Evolutionary conservation across 2,888 invertebrate species (phyloP).

Genomic region (Aleiodes testaceus): DNA sequence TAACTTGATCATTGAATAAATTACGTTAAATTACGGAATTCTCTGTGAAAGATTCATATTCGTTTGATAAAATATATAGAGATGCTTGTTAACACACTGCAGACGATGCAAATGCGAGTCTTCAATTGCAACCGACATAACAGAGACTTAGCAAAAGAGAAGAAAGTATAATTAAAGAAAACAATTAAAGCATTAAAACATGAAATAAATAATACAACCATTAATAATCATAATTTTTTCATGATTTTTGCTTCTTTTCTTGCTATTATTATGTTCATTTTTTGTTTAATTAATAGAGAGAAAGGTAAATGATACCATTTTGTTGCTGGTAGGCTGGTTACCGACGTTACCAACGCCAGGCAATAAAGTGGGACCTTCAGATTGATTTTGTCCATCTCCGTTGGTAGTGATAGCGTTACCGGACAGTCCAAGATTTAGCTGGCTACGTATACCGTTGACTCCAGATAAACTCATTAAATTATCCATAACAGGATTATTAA

Average conservation of each 20-base stretch:
- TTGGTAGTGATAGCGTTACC: slow-evolving; percentile 64
- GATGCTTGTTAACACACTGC: slow-evolving; percentile 27
- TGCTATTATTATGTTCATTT: neutral
- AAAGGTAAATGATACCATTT: slow-evolving; percentile 65
- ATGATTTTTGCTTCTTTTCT: neutral
- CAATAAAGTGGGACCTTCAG: slow-evolving; percentile 58
- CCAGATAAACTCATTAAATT: slow-evolving; percentile 56
- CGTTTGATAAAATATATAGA: neutral
- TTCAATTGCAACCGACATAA: neutral
- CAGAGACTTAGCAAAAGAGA: too few relatives aligned
- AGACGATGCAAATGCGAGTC: slow-evolving; percentile 9
- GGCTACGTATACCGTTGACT: slow-evolving; percentile 60
- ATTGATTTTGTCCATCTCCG: slow-evolving; percentile 52
- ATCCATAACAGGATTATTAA: slow-evolving; percentile 60
- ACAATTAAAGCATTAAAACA: slow-evolving; percentile 54
- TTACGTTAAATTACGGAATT: slow-evolving; percentile 14
- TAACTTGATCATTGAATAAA: slow-evolving; percentile 26
- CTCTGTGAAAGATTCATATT: neutral
- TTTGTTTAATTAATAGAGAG: slow-evolving; percentile 23
- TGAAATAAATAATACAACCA: slow-evolving; percentile 12
- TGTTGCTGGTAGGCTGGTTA: slow-evolving; percentile 61
- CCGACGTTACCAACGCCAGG: slow-evolving; percentile 61
- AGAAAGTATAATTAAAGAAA: slow-evolving; percentile 5
- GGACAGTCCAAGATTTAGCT: slow-evolving; percentile 67
- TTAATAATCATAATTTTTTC: neutral